Percentiles rank a stretch among this genome's conserved stretches.
Evolutionary conservation across 2,888 invertebrate species (phyloP).

Genomic region (Eurois occulta): DNA sequence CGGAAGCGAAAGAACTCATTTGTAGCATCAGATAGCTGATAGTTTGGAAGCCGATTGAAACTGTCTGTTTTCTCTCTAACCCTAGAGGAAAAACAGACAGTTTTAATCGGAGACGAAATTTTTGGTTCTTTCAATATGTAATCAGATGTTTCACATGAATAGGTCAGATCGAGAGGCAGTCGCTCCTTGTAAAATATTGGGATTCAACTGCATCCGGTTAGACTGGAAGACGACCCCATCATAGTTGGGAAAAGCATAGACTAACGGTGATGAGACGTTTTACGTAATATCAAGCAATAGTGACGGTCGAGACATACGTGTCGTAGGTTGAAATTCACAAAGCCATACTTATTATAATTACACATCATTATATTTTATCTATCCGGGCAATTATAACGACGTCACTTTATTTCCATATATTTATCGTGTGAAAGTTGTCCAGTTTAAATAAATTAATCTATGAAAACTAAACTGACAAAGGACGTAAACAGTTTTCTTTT

Average conservation of each 20-base stretch:
- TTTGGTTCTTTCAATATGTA: background rate
- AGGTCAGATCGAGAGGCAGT: background rate
- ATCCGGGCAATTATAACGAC: background rate
- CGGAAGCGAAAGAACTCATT: conserved; percentile 56
- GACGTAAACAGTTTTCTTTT: background rate
- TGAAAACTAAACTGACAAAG: background rate
- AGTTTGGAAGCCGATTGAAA: conserved; percentile 23
- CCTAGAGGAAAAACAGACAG: too few species aligned
- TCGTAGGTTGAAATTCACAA: background rate
- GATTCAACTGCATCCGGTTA: background rate
- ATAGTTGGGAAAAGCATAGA: background rate
- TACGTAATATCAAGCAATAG: background rate
- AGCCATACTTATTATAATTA: background rate
- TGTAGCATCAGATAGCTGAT: conserved; percentile 34
- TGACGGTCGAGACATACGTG: background rate
- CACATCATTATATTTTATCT: background rate
- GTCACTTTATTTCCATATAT: background rate
- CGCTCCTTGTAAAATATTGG: too few species aligned
- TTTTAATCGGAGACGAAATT: background rate
- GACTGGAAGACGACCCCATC: background rate
- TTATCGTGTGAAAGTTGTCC: background rate
- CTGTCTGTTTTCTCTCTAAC: conserved; percentile 3
- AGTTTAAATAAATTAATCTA: background rate
- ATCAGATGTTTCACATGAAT: background rate
- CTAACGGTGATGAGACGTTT: background rate